Evolutionary conservation across 2,888 invertebrate species (phyloP).

Genomic region (Thyatira batis): DNA sequence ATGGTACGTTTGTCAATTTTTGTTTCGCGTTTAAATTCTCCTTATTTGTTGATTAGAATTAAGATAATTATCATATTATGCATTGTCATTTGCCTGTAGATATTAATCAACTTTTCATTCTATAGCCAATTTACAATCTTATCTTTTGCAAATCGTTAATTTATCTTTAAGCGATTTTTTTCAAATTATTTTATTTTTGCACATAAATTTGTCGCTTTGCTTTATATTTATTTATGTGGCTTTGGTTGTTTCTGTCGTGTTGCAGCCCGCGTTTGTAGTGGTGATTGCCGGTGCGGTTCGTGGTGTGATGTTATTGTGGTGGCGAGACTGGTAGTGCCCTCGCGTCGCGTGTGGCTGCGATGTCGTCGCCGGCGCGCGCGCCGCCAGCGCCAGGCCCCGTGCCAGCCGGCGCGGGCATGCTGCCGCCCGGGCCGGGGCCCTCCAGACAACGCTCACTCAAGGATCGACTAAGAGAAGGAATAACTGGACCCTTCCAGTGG

Average conservation of each 20-base stretch:
- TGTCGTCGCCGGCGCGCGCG: conserved; percentile 73
- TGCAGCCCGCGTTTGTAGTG: conserved; percentile 76
- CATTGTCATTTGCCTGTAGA: background rate
- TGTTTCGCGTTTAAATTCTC: background rate
- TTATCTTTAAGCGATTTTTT: conserved; percentile 20
- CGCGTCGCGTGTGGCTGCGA: conserved; percentile 36
- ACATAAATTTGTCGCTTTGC: conserved; percentile 46
- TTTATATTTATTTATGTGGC: conserved; percentile 73
- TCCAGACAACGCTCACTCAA: conserved; percentile 89
- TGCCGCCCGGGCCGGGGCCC: conserved; percentile 80
- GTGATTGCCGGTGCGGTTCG: conserved; percentile 48
- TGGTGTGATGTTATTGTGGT: conserved; percentile 62
- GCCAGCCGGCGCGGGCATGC: conserved; percentile 72
- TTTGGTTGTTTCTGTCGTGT: conserved; percentile 74
- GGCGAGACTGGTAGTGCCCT: conserved; percentile 49
- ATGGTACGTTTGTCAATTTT: background rate
- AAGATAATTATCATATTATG: background rate
- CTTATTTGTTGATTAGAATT: background rate
- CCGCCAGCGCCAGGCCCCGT: conserved; percentile 48
- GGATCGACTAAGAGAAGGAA: conserved; percentile 90
- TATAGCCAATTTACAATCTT: conserved; percentile 18
- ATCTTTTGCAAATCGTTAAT: conserved; percentile 32
- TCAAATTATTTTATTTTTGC: conserved; percentile 37
- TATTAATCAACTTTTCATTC: background rate
- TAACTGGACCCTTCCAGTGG: conserved; percentile 90